These are phyloP conservation scores for Poeciliopsis occidentalis DNA, from an alignment of 2,113 vertebrate species.

Conservation along the genomic window DNA sequence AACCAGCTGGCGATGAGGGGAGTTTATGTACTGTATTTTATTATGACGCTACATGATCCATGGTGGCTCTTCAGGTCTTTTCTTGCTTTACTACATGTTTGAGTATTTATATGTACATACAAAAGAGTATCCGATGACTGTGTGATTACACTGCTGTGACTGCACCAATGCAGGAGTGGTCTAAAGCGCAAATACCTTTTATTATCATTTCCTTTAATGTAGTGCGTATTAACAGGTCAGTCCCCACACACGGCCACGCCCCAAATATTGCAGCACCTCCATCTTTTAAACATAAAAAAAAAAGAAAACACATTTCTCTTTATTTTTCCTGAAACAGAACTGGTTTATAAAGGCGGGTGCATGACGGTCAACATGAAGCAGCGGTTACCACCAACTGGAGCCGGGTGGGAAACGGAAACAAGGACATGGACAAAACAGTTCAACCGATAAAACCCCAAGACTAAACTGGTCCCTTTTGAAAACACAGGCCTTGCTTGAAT, in stretches of 20 bases:
- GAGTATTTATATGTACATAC: constrained; percentile 65
- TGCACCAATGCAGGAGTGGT: constrained; percentile 45
- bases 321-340: constrained; percentile 8
- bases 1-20: constrained; percentile 38
- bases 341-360: constrained; percentile 13
- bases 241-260: constrained; percentile 21
- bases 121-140: constrained; percentile 71
- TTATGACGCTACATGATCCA: constrained; percentile 68
- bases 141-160: constrained; percentile 54
- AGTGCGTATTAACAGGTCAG: constrained; percentile 67
- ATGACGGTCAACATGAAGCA: constrained; percentile 39
- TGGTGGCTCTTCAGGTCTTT: constrained; percentile 46
- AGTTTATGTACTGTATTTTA: constrained; percentile 66
- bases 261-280: constrained; percentile 17
- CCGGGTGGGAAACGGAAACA: constrained; percentile 18
- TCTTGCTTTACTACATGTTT: constrained; percentile 60
- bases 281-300: constrained; percentile 27
- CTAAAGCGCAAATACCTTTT: constrained; percentile 44
- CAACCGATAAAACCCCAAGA: constrained; percentile 39
- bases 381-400: constrained; percentile 42
- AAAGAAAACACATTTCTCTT: constrained; percentile 24
- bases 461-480: constrained; percentile 61
- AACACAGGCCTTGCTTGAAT: constrained; percentile 41
- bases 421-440: constrained; percentile 28
- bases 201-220: constrained; percentile 31